Percentiles rank a stretch among this genome's conserved stretches.
These are phyloP conservation scores for Nixonia krombeini DNA, from an alignment of 1,140 invertebrate species.

Conservation along the genomic window DNA sequence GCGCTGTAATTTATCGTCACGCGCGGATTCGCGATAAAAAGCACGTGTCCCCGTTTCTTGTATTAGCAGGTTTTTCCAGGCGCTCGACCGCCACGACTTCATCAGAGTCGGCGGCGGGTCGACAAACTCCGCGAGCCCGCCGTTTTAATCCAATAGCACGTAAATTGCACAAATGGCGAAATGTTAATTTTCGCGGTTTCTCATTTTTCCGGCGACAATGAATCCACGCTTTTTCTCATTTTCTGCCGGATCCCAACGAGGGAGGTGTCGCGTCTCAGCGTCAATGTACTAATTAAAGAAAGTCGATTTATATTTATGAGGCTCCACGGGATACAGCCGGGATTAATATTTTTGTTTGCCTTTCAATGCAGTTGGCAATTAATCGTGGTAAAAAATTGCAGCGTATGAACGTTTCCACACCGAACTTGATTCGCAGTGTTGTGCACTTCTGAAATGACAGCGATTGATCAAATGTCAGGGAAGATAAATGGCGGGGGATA, in stretches of 20 bases:
- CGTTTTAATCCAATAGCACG: no score
- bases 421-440: no score
- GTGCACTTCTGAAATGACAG: no score
- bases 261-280: background rate
- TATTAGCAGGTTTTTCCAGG: background rate
- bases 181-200: constrained; percentile 43
- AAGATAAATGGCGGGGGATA: no score
- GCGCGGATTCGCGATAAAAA: constrained; percentile 21
- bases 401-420: no score
- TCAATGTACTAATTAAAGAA: constrained; percentile 57
- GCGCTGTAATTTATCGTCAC: background rate
- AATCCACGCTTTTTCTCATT: constrained; percentile 4
- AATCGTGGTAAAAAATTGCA: constrained; percentile 4
- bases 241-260: constrained; percentile 6
- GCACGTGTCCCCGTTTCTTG: constrained; percentile 16
- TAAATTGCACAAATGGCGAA: constrained; percentile 10
- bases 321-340: constrained; percentile 7
- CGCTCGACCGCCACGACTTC: background rate
- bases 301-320: constrained; percentile 71
- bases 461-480: no score
- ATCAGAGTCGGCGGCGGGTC: background rate
- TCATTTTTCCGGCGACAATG: constrained; percentile 20
- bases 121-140: no score
- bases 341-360: constrained; percentile 5
- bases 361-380: constrained; percentile 1